Percentiles rank a stretch among this genome's conserved stretches.
Evolutionary conservation across 2,888 invertebrate genomes (phyloP).

Genomic region (Branchellion lobata): DNA sequence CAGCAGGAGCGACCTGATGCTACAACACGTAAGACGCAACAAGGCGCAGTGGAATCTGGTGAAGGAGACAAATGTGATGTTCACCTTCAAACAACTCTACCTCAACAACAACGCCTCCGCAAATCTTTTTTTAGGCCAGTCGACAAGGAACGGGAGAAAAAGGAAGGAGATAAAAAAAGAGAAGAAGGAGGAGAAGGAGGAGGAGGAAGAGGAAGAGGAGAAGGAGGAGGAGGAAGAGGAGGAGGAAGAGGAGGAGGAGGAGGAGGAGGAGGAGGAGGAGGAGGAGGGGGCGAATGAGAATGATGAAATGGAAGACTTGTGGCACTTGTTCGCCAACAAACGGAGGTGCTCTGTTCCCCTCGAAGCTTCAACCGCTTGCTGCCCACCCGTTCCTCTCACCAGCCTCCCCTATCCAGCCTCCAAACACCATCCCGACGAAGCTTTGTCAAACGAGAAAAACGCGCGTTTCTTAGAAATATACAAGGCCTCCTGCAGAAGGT

Average conservation of each 20-base stretch:
- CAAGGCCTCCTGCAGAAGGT: slow-evolving; percentile 1
- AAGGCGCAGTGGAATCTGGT: slow-evolving; percentile 49
- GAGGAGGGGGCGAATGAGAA: too few relatives aligned
- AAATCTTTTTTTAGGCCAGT: background rate
- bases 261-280: too few relatives aligned
- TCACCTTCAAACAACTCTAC: background rate
- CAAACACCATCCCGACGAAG: too few relatives aligned
- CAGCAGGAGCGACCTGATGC: slow-evolving; percentile 43
- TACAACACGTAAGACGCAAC: slow-evolving; percentile 48
- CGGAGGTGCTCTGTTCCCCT: too few relatives aligned
- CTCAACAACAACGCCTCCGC: background rate
- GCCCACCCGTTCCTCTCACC: too few relatives aligned
- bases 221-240: background rate
- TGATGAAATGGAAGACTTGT: background rate
- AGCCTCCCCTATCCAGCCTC: too few relatives aligned
- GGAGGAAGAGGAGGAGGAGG: background rate
- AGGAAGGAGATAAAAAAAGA: too few relatives aligned
- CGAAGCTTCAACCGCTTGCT: too few relatives aligned
- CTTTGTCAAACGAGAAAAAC: background rate
- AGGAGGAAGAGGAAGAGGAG: background rate
- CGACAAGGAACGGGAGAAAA: background rate
- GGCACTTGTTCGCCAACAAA: too few relatives aligned
- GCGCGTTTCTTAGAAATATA: background rate
- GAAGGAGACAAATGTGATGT: background rate
- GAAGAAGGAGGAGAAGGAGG: background rate